Conservation (phyloP, 53 echinoderm and acorn worm species). For the Pentamera pediparva region DNA sequence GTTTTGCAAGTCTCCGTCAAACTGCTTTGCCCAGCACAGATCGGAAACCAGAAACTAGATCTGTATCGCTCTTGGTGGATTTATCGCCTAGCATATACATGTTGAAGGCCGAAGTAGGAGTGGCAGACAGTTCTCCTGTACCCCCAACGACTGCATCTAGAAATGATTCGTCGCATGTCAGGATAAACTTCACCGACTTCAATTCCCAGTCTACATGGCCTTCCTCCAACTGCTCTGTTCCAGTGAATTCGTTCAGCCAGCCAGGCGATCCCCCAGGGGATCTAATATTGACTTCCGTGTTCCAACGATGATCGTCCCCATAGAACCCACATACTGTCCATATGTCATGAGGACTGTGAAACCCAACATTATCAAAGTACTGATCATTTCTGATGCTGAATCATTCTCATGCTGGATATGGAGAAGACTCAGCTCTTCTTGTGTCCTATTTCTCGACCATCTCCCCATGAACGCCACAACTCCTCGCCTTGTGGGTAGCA, state of each 20-base stretch:
- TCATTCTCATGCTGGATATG: slow-evolving; percentile 10
- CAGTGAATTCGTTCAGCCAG: background rate
- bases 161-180: background rate
- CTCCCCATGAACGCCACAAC: slow-evolving; percentile 25
- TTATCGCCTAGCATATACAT: slow-evolving; percentile 1
- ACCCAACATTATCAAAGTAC: background rate
- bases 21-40: background rate
- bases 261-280: slow-evolving; percentile 15
- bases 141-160: background rate
- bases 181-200: background rate
- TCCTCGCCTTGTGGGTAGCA: background rate
- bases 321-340: background rate
- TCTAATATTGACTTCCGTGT: background rate
- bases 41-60: background rate
- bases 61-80: background rate
- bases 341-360: slow-evolving; percentile 4
- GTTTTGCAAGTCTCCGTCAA: slow-evolving; percentile 4
- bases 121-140: background rate
- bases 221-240: background rate
- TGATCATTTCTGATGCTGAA: slow-evolving; percentile 4
- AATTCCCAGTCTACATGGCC: background rate
- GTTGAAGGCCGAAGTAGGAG: background rate
- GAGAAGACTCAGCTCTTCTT: slow-evolving; percentile 2
- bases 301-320: background rate
- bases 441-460: slow-evolving; percentile 10